Percentiles rank a stretch among this genome's conserved stretches.
Conservation (phyloP, 2,888 invertebrate species). For the Cephus pulcher region DNA sequence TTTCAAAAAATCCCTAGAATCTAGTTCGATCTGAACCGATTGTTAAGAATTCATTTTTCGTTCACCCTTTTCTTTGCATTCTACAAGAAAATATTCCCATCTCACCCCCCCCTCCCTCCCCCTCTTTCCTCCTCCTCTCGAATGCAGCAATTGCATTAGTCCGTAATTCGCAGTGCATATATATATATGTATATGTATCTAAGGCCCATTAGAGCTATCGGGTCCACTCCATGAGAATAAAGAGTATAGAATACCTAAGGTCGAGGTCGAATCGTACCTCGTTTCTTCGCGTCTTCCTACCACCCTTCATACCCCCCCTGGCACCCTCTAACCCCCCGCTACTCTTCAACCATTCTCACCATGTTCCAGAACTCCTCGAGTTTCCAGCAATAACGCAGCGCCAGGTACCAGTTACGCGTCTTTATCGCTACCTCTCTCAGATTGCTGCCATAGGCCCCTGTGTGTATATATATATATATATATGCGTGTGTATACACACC, state of each 20-base stretch:
- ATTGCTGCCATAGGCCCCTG: not conserved
- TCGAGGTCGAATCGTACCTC: not conserved
- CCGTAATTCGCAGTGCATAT: not conserved
- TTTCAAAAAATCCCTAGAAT: not conserved
- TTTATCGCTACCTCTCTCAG: constrained; percentile 5
- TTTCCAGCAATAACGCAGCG: not conserved
- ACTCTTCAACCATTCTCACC: not conserved
- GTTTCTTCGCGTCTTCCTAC: not conserved
- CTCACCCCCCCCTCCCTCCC: no score
- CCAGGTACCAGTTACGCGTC: constrained; percentile 5
- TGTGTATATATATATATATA: no score
- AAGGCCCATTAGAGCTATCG: not conserved
- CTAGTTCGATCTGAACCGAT: not conserved
- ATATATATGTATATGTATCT: not conserved
- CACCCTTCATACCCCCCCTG: not conserved
- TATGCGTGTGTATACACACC: not conserved
- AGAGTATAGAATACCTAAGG: not conserved
- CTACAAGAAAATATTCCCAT: not conserved
- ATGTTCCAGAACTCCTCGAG: not conserved
- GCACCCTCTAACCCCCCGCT: not conserved
- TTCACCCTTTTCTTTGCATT: not conserved
- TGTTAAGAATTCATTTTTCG: not conserved
- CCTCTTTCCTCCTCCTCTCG: not conserved
- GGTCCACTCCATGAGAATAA: not conserved
- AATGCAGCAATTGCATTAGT: not conserved